Percentiles rank a stretch among this genome's conserved stretches.
These are phyloP conservation scores for Lutjanus argentimaculatus DNA, from an alignment of 2,797 vertebrate species.

Conservation along the genomic window DNA sequence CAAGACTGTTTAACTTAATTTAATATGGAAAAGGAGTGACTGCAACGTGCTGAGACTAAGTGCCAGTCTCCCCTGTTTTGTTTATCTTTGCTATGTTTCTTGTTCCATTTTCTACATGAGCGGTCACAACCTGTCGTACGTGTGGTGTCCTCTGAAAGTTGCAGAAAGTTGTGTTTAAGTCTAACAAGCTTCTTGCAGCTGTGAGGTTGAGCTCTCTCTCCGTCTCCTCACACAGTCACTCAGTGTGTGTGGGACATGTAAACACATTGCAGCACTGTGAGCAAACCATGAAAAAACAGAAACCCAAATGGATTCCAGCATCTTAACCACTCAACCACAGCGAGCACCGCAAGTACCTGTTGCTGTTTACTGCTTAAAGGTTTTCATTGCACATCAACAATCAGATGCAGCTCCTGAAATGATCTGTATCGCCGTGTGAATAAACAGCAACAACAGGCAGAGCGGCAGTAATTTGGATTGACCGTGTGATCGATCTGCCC, in stretches of 20 bases:
- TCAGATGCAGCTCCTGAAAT: conserved; percentile 27
- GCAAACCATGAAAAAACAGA: conserved; percentile 58
- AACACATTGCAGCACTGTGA: conserved; percentile 62
- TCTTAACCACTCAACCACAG: conserved; percentile 50
- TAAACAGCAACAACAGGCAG: conserved; percentile 47
- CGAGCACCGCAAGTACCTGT: conserved; percentile 55
- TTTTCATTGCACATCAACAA: conserved; percentile 51
- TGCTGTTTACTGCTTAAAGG: conserved; percentile 38
- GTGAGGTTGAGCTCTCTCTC: conserved; percentile 40
- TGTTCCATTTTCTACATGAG: not conserved
- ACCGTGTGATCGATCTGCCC: conserved; percentile 65
- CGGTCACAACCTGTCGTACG: not conserved
- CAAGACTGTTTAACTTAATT: too few species aligned
- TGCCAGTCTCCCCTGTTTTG: too few species aligned
- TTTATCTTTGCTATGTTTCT: not conserved
- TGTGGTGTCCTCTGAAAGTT: conserved; percentile 1
- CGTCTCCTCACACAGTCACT: conserved; percentile 56
- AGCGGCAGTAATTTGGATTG: conserved; percentile 60
- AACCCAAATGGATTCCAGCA: conserved; percentile 40
- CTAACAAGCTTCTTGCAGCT: conserved; percentile 41
- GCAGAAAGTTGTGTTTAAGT: conserved; percentile 30
- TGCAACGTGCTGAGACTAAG: too few species aligned
- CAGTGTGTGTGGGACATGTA: conserved; percentile 56
- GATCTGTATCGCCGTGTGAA: conserved; percentile 45
- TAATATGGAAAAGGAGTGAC: too few species aligned